phyloP scores from a whole-genome alignment of 2,888 invertebrate species.

The Melinaea marsaeus region DNA sequence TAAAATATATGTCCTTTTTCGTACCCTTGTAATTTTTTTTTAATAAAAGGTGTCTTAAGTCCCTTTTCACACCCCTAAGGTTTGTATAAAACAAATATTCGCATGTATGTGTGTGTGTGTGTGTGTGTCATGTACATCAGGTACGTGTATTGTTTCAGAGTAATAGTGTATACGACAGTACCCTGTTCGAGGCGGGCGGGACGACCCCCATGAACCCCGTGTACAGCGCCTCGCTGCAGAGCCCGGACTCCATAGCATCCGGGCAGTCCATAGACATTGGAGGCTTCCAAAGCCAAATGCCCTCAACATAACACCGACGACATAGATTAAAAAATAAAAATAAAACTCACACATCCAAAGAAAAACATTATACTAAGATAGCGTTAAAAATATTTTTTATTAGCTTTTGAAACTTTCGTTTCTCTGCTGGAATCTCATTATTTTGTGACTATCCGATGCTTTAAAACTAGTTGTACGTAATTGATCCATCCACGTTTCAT shows the following conservation, averaged over 20 bases:
- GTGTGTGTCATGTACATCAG: background rate
- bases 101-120: no score
- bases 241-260: slow-evolving; percentile 83
- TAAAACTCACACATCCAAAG: slow-evolving; percentile 46
- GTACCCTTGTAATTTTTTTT: no score
- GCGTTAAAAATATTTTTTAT: slow-evolving; percentile 26
- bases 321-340: slow-evolving; percentile 18
- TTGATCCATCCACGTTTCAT: slow-evolving; percentile 67
- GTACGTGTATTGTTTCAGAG: slow-evolving; percentile 62
- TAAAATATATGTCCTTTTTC: no score
- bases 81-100: no score
- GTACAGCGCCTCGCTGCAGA: slow-evolving; percentile 84
- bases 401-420: slow-evolving; percentile 21
- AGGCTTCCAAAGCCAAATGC: slow-evolving; percentile 50
- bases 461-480: slow-evolving; percentile 51
- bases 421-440: slow-evolving; percentile 37
- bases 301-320: slow-evolving; percentile 62
- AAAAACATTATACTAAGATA: slow-evolving; percentile 38
- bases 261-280: slow-evolving; percentile 67
- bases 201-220: slow-evolving; percentile 81
- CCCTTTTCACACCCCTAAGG: no score
- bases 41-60: no score
- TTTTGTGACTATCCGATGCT: slow-evolving; percentile 51
- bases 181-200: slow-evolving; percentile 82
- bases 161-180: slow-evolving; percentile 85